Evolutionary conservation across 1,140 invertebrate genomes (phyloP).

Genomic region (Halictus rubicundus): DNA sequence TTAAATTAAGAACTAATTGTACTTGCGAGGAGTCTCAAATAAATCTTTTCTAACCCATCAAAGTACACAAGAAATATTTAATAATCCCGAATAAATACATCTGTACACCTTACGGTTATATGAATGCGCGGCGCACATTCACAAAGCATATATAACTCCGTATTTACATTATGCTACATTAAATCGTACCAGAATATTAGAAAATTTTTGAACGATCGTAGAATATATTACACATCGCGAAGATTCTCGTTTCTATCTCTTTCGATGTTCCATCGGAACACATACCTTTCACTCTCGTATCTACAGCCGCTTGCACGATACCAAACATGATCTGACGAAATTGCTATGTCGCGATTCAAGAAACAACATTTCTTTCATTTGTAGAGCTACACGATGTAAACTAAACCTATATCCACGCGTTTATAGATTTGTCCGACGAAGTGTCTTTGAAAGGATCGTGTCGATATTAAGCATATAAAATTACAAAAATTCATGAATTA

Average conservation of each 20-base stretch:
- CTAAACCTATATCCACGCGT: conserved; percentile 13
- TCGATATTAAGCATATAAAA: conserved; percentile 11
- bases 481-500: conserved; percentile 31
- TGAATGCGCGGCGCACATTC: conserved; percentile 44
- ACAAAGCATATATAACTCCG: conserved; percentile 43
- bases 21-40: conserved; percentile 35
- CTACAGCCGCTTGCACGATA: conserved; percentile 21
- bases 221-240: conserved; percentile 35
- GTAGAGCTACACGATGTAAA: background rate
- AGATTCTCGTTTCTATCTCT: conserved; percentile 1
- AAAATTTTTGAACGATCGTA: conserved; percentile 44
- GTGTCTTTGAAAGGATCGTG: background rate
- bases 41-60: conserved; percentile 45
- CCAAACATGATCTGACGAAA: conserved; percentile 27
- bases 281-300: conserved; percentile 23
- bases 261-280: background rate
- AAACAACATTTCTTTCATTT: conserved; percentile 10
- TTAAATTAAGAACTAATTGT: conserved; percentile 5
- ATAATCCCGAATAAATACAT: conserved; percentile 60
- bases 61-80: conserved; percentile 59
- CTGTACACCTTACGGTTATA: conserved; percentile 56
- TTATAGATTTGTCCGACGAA: too few relatives aligned
- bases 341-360: background rate
- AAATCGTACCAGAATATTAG: conserved; percentile 43
- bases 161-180: conserved; percentile 58